Conservation (phyloP, 2,888 invertebrate genomes). For the Tubulanus polymorphus region DNA sequence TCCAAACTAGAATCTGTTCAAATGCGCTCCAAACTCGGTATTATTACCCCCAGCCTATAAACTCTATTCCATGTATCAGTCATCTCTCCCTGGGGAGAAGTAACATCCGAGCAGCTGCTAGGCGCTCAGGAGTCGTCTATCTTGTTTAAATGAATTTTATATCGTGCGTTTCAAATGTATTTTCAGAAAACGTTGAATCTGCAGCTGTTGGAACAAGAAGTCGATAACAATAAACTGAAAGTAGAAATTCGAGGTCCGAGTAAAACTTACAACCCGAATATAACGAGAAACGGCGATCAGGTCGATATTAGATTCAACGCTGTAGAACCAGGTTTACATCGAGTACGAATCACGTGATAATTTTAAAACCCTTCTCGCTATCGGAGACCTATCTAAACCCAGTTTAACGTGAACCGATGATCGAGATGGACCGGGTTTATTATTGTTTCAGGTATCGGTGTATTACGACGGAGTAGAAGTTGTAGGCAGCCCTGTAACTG, state of each 20-base stretch:
- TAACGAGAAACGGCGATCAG: conserved; percentile 64
- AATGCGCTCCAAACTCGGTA: no score
- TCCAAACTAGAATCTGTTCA: no score
- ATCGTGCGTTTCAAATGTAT: no score
- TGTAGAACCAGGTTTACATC: conserved; percentile 89
- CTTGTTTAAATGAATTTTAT: no score
- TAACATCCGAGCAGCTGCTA: no score
- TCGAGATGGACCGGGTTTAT: background rate
- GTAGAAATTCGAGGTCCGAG: conserved; percentile 76
- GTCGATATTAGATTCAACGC: conserved; percentile 83
- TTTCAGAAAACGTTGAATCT: conserved; percentile 34
- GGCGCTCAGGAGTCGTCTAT: no score
- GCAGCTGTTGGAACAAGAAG: conserved; percentile 55
- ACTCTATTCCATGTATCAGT: no score
- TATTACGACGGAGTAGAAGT: conserved; percentile 62
- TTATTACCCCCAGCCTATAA: no score
- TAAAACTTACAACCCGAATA: conserved; percentile 58
- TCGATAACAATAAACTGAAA: conserved; percentile 52
- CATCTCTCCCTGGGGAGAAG: no score
- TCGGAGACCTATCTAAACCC: background rate
- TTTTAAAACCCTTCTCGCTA: background rate
- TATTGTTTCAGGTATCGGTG: conserved; percentile 57
- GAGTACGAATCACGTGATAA: conserved; percentile 55
- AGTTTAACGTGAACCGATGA: background rate
- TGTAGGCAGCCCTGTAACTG: conserved; percentile 66